A percentile compares a stretch with the other conserved stretches of the same genome.
These are phyloP conservation scores for Delichon dasypus DNA, from an alignment of 2,797 vertebrate genomes.

Conservation along the genomic window DNA sequence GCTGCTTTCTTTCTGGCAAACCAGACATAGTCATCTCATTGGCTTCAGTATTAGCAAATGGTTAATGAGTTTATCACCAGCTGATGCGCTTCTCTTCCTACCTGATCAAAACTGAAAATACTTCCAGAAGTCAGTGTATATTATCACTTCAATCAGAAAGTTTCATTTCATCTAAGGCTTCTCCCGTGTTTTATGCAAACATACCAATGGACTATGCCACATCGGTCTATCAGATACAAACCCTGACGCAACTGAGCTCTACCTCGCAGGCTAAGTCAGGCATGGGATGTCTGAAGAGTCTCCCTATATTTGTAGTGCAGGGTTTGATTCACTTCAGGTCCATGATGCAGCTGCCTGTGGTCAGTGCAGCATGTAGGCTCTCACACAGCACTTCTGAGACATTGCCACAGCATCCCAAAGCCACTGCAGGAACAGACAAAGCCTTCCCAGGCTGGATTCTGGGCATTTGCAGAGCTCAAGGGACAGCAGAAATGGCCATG, in stretches of 20 bases:
- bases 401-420: not conserved
- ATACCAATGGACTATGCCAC: not conserved
- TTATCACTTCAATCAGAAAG: not conserved
- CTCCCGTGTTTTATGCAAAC: not conserved
- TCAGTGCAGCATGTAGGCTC: not conserved
- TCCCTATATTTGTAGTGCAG: not conserved
- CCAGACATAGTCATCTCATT: not conserved
- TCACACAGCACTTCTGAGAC: not conserved
- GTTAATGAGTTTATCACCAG: not conserved
- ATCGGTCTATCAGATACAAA: not conserved
- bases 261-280: not conserved
- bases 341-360: not conserved
- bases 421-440: not conserved
- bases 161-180: not conserved
- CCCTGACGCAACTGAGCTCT: not conserved
- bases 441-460: not conserved
- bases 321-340: not conserved
- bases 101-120: not conserved
- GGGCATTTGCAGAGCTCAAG: not conserved
- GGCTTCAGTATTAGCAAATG: not conserved
- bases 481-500: not conserved
- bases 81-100: not conserved
- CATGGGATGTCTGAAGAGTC: not conserved
- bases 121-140: not conserved
- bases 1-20: not conserved